phyloP scores from a whole-genome alignment of 2,113 vertebrate genomes.

The Anhinga anhinga region DNA sequence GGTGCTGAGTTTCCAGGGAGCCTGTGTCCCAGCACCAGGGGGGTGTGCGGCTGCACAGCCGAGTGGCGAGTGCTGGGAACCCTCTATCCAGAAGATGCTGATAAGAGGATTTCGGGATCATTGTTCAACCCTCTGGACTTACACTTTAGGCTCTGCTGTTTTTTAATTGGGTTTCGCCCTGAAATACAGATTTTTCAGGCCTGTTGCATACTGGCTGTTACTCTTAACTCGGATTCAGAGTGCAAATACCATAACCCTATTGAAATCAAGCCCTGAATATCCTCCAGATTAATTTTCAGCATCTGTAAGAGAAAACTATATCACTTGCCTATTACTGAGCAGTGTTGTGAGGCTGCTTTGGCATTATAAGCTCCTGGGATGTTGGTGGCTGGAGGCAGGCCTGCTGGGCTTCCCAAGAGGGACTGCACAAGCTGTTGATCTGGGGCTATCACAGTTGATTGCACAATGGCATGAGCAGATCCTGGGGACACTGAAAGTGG shows the following conservation, averaged over 20 bases:
- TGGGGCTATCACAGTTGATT: not conserved
- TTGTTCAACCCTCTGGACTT: not conserved
- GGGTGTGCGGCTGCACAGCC: not conserved
- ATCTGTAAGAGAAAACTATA: not conserved
- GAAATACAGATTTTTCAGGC: not conserved
- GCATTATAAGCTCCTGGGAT: not conserved
- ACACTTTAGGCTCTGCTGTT: not conserved
- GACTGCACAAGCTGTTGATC: not conserved
- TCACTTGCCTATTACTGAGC: not conserved
- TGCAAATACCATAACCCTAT: not conserved
- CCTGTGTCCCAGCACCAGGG: not conserved
- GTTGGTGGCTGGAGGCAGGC: not conserved
- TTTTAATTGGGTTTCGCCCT: not conserved
- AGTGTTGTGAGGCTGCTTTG: not conserved
- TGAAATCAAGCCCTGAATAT: not conserved
- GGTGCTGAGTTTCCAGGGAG: not conserved
- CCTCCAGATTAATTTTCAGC: not conserved
- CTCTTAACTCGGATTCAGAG: not conserved
- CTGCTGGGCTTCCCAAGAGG: not conserved
- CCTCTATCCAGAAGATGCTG: not conserved
- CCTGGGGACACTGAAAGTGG: not conserved
- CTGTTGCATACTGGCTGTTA: not conserved
- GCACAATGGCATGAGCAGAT: not conserved
- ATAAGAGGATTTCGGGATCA: not conserved
- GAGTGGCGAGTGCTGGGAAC: not conserved